A percentile compares a stretch with the other conserved stretches of the same genome.
Evolutionary conservation across 2,888 invertebrate genomes (phyloP).

Genomic region (Slavum lentiscoides): DNA sequence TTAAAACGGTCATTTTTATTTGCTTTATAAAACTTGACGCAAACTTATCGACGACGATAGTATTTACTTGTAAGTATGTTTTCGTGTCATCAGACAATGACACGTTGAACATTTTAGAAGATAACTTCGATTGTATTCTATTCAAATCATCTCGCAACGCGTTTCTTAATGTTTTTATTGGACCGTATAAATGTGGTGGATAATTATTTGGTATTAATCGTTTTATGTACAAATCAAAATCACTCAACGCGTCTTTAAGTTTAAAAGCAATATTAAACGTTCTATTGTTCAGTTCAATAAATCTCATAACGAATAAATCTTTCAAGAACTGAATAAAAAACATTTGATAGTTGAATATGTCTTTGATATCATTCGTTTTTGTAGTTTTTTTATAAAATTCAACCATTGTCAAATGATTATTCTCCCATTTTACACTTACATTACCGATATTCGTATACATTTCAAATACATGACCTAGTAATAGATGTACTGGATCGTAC

Average conservation of each 20-base stretch:
- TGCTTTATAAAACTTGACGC: not conserved
- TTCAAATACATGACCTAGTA: not conserved
- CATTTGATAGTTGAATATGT: too few species aligned
- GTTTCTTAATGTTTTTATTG: not conserved
- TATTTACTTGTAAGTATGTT: not conserved
- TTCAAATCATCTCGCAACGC: too few species aligned
- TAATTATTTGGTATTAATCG: not conserved
- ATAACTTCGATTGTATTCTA: too few species aligned
- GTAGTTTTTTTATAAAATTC: not conserved
- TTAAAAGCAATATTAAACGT: not conserved
- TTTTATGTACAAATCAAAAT: not conserved
- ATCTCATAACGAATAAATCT: not conserved
- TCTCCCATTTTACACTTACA: not conserved
- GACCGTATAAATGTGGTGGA: not conserved
- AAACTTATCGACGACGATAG: not conserved
- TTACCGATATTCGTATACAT: not conserved
- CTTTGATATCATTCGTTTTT: not conserved
- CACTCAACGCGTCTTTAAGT: too few species aligned
- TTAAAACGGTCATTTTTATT: not conserved
- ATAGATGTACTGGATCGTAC: not conserved
- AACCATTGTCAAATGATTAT: not conserved
- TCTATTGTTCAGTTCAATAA: not conserved
- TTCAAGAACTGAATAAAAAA: not conserved
- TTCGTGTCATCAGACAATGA: not conserved
- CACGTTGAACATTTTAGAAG: too few species aligned